These are phyloP conservation scores for Nematolebias whitei DNA, from an alignment of 2,113 vertebrate species.

Conservation along the genomic window DNA sequence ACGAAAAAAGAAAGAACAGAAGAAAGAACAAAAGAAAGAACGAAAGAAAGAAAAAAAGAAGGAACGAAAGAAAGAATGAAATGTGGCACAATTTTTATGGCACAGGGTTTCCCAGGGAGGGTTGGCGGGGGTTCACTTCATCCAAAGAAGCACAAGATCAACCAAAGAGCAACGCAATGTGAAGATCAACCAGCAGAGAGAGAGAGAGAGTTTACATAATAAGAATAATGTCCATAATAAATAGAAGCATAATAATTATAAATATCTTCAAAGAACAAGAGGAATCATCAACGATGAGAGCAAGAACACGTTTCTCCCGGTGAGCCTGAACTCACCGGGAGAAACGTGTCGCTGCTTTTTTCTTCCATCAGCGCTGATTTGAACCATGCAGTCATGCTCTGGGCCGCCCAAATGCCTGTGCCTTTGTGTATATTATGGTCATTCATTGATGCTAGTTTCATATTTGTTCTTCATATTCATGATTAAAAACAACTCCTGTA, in stretches of 20 bases:
- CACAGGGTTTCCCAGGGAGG: conserved; percentile 67
- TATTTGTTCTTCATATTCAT: conserved; percentile 69
- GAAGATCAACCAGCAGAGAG: conserved; percentile 76
- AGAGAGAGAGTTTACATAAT: conserved; percentile 76
- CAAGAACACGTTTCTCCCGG: conserved; percentile 75
- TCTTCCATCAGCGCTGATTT: conserved; percentile 72
- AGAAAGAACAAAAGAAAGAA: conserved; percentile 54
- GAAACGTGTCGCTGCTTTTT: conserved; percentile 72
- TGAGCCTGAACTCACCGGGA: too few relatives aligned
- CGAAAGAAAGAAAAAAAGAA: conserved; percentile 60
- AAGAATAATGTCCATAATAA: conserved; percentile 79
- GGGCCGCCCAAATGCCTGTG: conserved; percentile 77
- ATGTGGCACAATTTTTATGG: conserved; percentile 75
- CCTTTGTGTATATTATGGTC: conserved; percentile 79
- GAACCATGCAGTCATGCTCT: conserved; percentile 85
- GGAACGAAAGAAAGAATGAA: conserved; percentile 60
- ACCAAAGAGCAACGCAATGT: conserved; percentile 76
- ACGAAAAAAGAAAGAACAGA: too few relatives aligned
- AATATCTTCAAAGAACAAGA: conserved; percentile 78
- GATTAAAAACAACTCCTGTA: conserved; percentile 79
- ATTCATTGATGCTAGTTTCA: conserved; percentile 71
- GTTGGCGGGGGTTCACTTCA: conserved; percentile 64
- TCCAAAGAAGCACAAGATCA: conserved; percentile 81
- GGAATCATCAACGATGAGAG: conserved; percentile 73
- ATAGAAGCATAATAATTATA: conserved; percentile 79